A percentile compares a stretch with the other conserved stretches of the same genome.
Evolutionary conservation across 2,888 invertebrate species (phyloP).

Genomic region (Ptychoptera contaminata): DNA sequence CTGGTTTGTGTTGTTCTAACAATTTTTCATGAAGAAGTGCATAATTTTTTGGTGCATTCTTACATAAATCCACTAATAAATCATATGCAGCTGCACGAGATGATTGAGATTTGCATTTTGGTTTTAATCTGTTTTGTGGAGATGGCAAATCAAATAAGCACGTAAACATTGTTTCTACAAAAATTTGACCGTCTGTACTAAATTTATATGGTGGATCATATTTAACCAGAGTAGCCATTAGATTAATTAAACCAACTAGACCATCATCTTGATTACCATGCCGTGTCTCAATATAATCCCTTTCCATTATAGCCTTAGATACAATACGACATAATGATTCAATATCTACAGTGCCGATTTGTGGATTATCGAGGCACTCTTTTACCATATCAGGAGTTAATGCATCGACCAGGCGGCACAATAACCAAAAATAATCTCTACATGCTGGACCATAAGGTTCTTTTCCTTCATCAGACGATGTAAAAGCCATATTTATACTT

Average conservation of each 20-base stretch:
- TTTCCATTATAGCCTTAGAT: slow-evolving; percentile 52
- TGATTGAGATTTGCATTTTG: slow-evolving; percentile 84
- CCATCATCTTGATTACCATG: slow-evolving; percentile 82
- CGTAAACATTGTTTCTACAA: slow-evolving; percentile 53
- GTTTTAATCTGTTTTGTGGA: slow-evolving; percentile 67
- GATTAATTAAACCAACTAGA: slow-evolving; percentile 69
- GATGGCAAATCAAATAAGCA: slow-evolving; percentile 83
- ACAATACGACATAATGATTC: slow-evolving; percentile 61
- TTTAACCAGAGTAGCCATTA: slow-evolving; percentile 76
- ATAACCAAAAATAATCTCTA: slow-evolving; percentile 86
- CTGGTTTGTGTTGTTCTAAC: slow-evolving; percentile 72
- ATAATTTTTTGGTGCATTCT: slow-evolving; percentile 74
- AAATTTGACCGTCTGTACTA: slow-evolving; percentile 50
- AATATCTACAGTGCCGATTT: slow-evolving; percentile 45
- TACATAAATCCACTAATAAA: slow-evolving; percentile 72
- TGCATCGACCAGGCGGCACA: slow-evolving; percentile 76
- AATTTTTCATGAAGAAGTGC: slow-evolving; percentile 67
- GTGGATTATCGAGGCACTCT: slow-evolving; percentile 39
- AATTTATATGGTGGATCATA: slow-evolving; percentile 78
- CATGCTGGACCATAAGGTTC: slow-evolving; percentile 91
- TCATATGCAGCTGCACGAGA: slow-evolving; percentile 85
- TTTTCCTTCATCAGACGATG: slow-evolving; percentile 65
- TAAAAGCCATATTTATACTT: slow-evolving; percentile 33
- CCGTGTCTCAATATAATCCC: slow-evolving; percentile 71
- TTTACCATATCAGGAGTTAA: slow-evolving; percentile 64